Conservation (phyloP, 2,797 vertebrate genomes). For the Lutjanus argentimaculatus region DNA sequence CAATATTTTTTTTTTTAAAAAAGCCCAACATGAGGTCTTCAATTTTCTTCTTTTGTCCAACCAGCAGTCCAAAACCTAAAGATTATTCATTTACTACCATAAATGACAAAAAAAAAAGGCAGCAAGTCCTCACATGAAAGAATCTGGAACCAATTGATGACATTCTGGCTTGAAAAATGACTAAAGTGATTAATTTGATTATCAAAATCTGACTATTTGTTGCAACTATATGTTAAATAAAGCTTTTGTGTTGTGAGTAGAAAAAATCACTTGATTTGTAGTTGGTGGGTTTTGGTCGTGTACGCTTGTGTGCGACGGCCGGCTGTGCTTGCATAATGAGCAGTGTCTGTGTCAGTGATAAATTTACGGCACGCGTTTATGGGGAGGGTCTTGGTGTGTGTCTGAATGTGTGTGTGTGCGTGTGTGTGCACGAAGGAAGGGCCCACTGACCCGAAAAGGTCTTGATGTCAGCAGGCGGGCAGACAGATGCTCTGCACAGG, state of each 20-base stretch:
- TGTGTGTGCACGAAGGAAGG: slow-evolving; percentile 23
- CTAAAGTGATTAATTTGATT: too few species aligned
- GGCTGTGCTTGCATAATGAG: slow-evolving; percentile 37
- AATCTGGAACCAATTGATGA: too few species aligned
- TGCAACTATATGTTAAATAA: too few species aligned
- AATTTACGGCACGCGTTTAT: slow-evolving; percentile 80
- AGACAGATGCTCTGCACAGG: slow-evolving; percentile 84
- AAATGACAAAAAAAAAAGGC: too few species aligned
- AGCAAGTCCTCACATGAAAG: too few species aligned
- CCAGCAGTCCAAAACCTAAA: too few species aligned
- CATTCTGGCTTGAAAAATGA: too few species aligned
- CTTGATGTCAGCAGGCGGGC: slow-evolving; percentile 69
- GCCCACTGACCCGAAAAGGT: slow-evolving; percentile 75
- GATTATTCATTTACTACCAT: too few species aligned
- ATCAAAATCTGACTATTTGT: too few species aligned
- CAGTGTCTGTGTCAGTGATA: slow-evolving; percentile 72
- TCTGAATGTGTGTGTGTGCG: slow-evolving; percentile 25
- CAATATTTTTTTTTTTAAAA: too few species aligned
- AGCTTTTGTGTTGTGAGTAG: background rate
- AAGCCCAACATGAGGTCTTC: too few species aligned
- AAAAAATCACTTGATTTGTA: background rate
- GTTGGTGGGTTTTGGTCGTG: background rate
- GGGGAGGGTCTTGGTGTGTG: slow-evolving; percentile 18
- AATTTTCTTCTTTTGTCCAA: too few species aligned
- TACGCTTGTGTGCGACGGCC: slow-evolving; percentile 7